Evolutionary conservation across 35 echinoderm and acorn worm species (phyloP).

Genomic region (Lytechinus variegatus): DNA sequence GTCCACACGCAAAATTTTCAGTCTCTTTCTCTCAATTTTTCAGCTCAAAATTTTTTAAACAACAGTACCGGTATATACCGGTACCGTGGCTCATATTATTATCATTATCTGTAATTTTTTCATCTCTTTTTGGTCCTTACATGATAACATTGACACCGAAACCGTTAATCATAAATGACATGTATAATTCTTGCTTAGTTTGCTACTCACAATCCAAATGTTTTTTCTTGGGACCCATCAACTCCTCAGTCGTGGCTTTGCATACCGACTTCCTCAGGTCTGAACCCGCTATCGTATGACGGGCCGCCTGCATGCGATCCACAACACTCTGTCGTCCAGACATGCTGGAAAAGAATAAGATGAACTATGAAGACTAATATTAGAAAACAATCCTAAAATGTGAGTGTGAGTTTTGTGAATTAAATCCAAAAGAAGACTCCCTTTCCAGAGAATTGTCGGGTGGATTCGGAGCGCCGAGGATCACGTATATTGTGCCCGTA

Average conservation of each 20-base stretch:
- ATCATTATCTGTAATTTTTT: too few species aligned
- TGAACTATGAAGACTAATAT: conserved; percentile 45
- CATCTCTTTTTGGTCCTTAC: too few species aligned
- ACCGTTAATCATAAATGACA: too few species aligned
- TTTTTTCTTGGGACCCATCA: conserved; percentile 98
- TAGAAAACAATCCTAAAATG: neutral
- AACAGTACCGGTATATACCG: too few species aligned
- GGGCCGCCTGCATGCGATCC: conserved; percentile 98
- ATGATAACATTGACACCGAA: too few species aligned
- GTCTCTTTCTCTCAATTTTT: too few species aligned
- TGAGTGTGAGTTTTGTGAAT: neutral
- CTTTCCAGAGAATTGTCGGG: neutral
- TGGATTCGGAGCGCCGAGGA: neutral
- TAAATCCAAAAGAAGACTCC: conserved; percentile 31
- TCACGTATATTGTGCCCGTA: neutral
- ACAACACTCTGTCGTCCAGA: conserved; percentile 98
- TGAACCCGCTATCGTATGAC: conserved; percentile 94
- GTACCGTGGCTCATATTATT: too few species aligned
- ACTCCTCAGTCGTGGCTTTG: conserved; percentile 96
- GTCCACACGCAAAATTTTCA: too few species aligned
- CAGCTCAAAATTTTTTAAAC: too few species aligned
- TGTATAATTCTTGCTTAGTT: neutral
- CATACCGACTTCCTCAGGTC: conserved; percentile 97
- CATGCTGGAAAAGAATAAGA: conserved; percentile 87
- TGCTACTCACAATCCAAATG: conserved; percentile 98